phyloP scores from a whole-genome alignment of 2,113 vertebrate species.

The Ceyx melanurus region DNA sequence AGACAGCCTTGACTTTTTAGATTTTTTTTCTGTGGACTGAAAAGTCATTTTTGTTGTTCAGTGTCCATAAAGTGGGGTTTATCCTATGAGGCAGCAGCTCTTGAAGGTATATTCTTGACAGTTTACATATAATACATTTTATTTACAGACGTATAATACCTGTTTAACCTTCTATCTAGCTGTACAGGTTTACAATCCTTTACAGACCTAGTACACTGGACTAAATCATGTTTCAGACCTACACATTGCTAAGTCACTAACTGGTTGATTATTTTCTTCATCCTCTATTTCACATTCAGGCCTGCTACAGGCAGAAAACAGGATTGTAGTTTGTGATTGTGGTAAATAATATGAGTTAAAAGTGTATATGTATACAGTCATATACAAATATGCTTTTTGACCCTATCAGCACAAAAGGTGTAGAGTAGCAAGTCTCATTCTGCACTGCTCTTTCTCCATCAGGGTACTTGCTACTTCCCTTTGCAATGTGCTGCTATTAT shows the following conservation, averaged over 20 bases:
- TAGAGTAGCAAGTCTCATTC: background rate
- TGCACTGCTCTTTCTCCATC: background rate
- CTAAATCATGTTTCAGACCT: background rate
- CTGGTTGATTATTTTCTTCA: background rate
- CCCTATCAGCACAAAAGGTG: background rate
- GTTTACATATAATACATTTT: background rate
- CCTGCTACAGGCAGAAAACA: background rate
- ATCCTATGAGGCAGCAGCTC: background rate
- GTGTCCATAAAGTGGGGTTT: background rate
- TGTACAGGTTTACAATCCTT: background rate
- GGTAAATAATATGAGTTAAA: background rate
- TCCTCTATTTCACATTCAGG: background rate
- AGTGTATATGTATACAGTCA: background rate
- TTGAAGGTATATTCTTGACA: background rate
- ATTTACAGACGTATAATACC: background rate
- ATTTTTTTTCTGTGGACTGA: background rate
- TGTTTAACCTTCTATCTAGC: background rate
- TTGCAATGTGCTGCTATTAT: background rate
- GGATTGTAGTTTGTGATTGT: background rate
- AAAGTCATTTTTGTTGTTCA: background rate
- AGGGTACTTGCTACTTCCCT: background rate
- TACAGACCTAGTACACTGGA: background rate
- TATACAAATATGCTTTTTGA: background rate
- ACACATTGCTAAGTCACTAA: background rate
- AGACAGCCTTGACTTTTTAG: background rate